These are phyloP conservation scores for Drosophila neonasuta DNA, from an alignment of 2,888 invertebrate species.

Conservation along the genomic window DNA sequence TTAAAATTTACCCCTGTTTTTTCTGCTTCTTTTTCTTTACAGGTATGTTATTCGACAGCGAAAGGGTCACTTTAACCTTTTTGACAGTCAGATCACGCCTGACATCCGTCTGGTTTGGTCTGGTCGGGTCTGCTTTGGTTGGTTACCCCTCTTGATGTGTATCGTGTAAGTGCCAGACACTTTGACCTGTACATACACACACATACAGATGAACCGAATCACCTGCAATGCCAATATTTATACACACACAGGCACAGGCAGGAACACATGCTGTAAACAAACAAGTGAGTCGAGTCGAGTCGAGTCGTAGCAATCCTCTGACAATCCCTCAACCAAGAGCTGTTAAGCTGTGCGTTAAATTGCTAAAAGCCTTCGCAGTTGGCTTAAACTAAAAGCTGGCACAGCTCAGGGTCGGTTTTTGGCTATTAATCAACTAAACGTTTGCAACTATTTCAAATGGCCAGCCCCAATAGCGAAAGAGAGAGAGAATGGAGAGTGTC, in stretches of 20 bases:
- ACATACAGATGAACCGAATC: conserved; percentile 41
- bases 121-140: neutral
- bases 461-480: conserved; percentile 10
- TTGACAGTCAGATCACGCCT: conserved; percentile 31
- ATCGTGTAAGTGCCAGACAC: conserved; percentile 46
- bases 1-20: conserved; percentile 9
- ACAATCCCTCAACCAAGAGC: conserved; percentile 21
- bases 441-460: conserved; percentile 71
- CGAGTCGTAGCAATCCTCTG: conserved; percentile 12
- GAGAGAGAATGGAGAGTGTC: conserved; percentile 7
- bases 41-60: conserved; percentile 39
- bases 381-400: conserved; percentile 69
- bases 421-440: conserved; percentile 77
- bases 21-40: conserved; percentile 24
- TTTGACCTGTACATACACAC: conserved; percentile 44
- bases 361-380: conserved; percentile 72
- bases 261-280: conserved; percentile 35
- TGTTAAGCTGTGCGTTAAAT: conserved; percentile 78
- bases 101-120: conserved; percentile 12
- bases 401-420: conserved; percentile 28
- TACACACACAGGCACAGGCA: conserved; percentile 36
- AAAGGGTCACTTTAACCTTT: conserved; percentile 39
- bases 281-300: conserved; percentile 42
- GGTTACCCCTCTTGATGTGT: conserved; percentile 11
- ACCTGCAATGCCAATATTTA: conserved; percentile 71